phyloP scores from a whole-genome alignment of 2,113 vertebrate species.

The Nestor notabilis region DNA sequence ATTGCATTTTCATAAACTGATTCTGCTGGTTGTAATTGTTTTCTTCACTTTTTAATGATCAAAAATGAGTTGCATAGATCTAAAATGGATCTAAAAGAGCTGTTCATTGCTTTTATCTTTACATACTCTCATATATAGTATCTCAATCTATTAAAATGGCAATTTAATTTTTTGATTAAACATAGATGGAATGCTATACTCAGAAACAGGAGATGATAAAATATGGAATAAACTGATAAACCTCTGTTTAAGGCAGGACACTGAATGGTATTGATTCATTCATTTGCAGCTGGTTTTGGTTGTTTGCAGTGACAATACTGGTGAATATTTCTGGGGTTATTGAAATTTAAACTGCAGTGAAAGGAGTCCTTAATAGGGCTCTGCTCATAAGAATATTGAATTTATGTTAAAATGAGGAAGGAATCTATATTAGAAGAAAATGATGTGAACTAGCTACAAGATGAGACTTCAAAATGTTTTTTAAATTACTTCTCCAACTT shows the following conservation, averaged over 20 bases:
- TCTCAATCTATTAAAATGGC: slow-evolving; percentile 25
- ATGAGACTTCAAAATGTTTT: slow-evolving; percentile 11
- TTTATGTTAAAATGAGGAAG: slow-evolving; percentile 25
- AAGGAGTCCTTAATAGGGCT: not conserved
- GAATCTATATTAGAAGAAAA: slow-evolving; percentile 26
- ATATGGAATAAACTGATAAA: not conserved
- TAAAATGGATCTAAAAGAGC: slow-evolving; percentile 14
- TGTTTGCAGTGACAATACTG: not conserved
- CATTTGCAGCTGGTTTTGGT: not conserved
- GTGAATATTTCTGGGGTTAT: slow-evolving; percentile 9
- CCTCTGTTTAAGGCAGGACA: not conserved
- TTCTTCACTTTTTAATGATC: slow-evolving; percentile 23
- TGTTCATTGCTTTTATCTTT: slow-evolving; percentile 13
- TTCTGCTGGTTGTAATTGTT: not conserved
- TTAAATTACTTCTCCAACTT: slow-evolving; percentile 16
- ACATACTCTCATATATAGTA: not conserved
- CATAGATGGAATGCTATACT: not conserved
- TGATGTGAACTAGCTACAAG: not conserved
- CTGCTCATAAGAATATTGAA: slow-evolving; percentile 37
- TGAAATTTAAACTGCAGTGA: slow-evolving; percentile 21
- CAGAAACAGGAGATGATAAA: not conserved
- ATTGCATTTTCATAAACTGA: not conserved
- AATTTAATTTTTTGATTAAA: slow-evolving; percentile 44
- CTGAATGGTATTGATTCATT: not conserved
- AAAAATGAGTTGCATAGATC: not conserved